phyloP scores from a whole-genome alignment of 2,888 invertebrate genomes.

The Agriotes lineatus region DNA sequence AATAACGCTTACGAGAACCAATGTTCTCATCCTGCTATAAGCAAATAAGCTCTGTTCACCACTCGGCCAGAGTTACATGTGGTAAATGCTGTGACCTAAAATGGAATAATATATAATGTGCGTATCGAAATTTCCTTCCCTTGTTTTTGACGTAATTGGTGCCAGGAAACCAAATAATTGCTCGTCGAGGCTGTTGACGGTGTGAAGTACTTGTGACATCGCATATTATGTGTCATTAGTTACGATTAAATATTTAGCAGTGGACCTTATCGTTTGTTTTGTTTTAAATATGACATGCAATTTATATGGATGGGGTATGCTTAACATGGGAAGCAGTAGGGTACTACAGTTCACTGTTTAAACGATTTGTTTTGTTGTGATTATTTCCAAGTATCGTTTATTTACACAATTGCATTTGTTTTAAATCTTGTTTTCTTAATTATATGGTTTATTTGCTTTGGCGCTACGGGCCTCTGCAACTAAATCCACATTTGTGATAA shows the following conservation, averaged over 20 bases:
- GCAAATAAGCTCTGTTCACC: background rate
- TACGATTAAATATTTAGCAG: slow-evolving; percentile 7
- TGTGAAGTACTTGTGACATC: slow-evolving; percentile 22
- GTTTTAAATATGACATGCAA: too few species aligned
- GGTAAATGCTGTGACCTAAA: slow-evolving; percentile 29
- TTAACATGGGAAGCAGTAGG: too few species aligned
- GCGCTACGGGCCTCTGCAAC: too few species aligned
- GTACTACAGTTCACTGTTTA: too few species aligned
- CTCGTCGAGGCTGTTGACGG: slow-evolving; percentile 42
- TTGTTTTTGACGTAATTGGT: slow-evolving; percentile 43
- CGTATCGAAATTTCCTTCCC: slow-evolving; percentile 43
- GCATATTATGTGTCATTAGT: slow-evolving; percentile 24
- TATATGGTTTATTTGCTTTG: too few species aligned
- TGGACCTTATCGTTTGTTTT: background rate
- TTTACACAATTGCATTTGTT: too few species aligned
- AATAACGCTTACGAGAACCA: slow-evolving; percentile 24
- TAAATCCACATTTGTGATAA: too few species aligned
- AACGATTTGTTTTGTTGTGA: too few species aligned
- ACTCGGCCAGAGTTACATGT: slow-evolving; percentile 15
- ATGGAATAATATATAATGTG: slow-evolving; percentile 36
- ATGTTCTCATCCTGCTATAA: slow-evolving; percentile 19
- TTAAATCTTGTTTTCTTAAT: too few species aligned
- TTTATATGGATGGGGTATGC: too few species aligned
- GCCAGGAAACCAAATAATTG: slow-evolving; percentile 41
- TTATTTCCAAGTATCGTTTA: too few species aligned